Evolutionary conservation across 2,888 invertebrate genomes (phyloP), one percentile per base, ranked within the genome.

Genomic region (Eupithecia abbreviata): DNA sequence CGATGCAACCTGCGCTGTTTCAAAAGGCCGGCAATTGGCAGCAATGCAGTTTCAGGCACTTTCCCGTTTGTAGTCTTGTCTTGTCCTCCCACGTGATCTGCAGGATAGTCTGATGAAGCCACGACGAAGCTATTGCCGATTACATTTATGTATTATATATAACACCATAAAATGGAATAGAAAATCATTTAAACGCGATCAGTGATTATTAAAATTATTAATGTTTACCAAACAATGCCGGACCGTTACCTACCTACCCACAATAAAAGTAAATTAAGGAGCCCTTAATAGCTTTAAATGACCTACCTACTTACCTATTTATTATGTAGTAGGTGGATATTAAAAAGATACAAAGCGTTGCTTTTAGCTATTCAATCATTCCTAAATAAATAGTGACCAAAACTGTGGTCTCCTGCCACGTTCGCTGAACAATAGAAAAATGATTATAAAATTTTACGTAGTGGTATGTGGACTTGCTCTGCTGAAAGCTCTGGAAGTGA

Each of bases 391-490:
- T 12, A 62, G 30, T 30, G 30, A 62, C 62, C 62, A 18, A 4
- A 18, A 10, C 18, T 30, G 30, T 18, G 18, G 55, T 62, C 30
- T 30, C 3, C 13, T 42, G 66, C 66, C 41, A 3, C 42, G 66
- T 42, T 41, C 42, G 15, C 42, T 42, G 42, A 42, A 55, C 4
- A 13, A 66, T 65, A 65, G n/a, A 30, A 69, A 69, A 69, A 80
- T 80, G 78, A 41, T 75, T 41, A 6, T 77, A 15, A 67, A 55
- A 55, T 75, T n/a, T 68, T 75, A 41, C 72, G 18, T 71, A 2
- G 72, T 74, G 41, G 4, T 74, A 43, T 73, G 67, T 71, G 73
- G 18, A 12, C 15, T 41, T 12, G 45, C 18, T 49, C 47, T 69
- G 18, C 6, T 45, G 45, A 18, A 30, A 68, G n/a, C n/a, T 68